Evolutionary conservation across 2,797 vertebrate genomes (phyloP).

Genomic region (Emydoidea blandingii): DNA sequence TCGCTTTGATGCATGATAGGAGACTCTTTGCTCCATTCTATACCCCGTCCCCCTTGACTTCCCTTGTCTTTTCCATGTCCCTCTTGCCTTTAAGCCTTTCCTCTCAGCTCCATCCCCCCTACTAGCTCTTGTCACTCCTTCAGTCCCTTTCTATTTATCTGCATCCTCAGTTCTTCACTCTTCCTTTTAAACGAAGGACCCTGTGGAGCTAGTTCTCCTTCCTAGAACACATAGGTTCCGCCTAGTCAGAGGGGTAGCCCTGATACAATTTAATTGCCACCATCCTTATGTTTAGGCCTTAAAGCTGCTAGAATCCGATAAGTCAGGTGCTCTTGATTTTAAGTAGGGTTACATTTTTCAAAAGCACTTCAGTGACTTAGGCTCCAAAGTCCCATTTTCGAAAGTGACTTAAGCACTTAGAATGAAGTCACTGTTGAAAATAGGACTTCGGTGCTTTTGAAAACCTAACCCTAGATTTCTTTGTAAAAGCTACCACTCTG

Average conservation of each 20-base stretch:
- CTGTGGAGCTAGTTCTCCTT: not conserved
- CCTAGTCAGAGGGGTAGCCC: conserved; percentile 49
- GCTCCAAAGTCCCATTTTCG: conserved; percentile 38
- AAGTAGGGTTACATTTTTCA: not conserved
- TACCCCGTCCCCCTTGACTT: not conserved
- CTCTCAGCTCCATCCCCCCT: not conserved
- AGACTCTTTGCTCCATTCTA: not conserved
- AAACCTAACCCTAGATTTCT: conserved; percentile 40
- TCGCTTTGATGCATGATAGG: not conserved
- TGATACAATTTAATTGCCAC: conserved; percentile 46
- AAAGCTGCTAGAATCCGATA: not conserved
- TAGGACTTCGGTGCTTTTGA: not conserved
- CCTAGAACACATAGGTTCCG: not conserved
- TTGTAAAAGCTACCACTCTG: conserved; percentile 23
- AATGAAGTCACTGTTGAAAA: conserved; percentile 22
- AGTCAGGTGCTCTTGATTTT: too few species aligned
- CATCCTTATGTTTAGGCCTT: not conserved
- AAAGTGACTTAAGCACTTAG: not conserved
- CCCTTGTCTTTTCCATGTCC: not conserved
- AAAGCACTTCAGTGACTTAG: not conserved
- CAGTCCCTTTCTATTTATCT: not conserved
- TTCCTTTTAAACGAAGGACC: not conserved
- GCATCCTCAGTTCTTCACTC: conserved; percentile 12
- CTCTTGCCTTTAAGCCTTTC: not conserved
- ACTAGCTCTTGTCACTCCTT: not conserved